These are phyloP conservation scores for Xestia rhomboidea DNA, from an alignment of 2,888 invertebrate genomes.

Conservation along the genomic window DNA sequence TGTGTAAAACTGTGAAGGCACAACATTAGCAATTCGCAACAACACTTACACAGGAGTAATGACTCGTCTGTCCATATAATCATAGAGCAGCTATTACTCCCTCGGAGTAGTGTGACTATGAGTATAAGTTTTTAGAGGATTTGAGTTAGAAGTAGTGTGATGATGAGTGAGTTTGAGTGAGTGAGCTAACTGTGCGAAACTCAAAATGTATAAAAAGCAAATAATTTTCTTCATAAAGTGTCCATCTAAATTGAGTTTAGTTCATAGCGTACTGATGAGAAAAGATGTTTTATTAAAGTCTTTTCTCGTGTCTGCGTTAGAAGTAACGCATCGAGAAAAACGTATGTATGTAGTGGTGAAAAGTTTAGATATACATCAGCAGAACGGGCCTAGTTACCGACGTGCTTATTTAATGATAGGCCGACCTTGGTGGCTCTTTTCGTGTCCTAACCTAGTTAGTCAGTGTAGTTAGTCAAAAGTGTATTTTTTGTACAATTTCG, in stretches of 20 bases:
- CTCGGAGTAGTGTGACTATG: constrained; percentile 77
- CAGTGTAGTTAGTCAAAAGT: not conserved
- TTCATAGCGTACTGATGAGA: not conserved
- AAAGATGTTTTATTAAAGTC: not conserved
- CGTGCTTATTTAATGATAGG: not conserved
- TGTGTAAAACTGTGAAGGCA: constrained; percentile 87
- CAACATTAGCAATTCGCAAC: constrained; percentile 90
- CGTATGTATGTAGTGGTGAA: not conserved
- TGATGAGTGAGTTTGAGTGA: not conserved
- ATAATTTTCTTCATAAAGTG: not conserved
- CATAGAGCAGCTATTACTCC: constrained; percentile 89
- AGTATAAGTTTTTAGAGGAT: constrained; percentile 27
- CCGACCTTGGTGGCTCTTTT: not conserved
- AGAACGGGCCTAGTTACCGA: not conserved
- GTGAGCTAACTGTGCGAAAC: not conserved
- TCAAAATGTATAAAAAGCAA: not conserved
- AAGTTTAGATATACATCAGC: not conserved
- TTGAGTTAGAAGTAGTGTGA: not conserved
- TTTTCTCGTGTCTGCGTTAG: not conserved
- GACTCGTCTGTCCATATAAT: constrained; percentile 91
- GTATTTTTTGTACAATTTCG: not conserved
- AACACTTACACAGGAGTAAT: constrained; percentile 90
- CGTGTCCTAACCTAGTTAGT: not conserved
- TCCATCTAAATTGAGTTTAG: not conserved
- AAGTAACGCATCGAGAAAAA: not conserved